Percentiles rank a stretch among this genome's conserved stretches.
Conservation (phyloP, 2,888 invertebrate species). For the Hermaeophaga mercurialis region DNA sequence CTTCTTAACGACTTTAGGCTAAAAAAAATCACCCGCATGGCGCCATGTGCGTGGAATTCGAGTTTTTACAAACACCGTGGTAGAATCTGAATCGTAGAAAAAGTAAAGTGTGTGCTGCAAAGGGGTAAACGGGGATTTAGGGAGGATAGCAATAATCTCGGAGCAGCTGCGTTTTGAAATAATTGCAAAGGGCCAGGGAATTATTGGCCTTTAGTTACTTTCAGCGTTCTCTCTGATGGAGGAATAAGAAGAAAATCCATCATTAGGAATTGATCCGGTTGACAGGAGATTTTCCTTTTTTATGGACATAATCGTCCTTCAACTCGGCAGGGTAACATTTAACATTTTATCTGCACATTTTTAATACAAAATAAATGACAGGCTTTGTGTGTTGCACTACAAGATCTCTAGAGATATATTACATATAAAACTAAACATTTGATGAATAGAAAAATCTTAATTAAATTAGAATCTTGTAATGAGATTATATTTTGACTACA, state of each 20-base stretch:
- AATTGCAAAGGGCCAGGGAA: constrained; percentile 45
- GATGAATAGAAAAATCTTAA: too few relatives aligned
- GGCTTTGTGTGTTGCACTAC: too few relatives aligned
- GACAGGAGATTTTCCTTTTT: constrained; percentile 35
- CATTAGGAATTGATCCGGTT: constrained; percentile 39
- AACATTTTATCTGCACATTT: too few relatives aligned
- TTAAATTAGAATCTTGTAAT: too few relatives aligned
- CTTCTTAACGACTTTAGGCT: constrained; percentile 17
- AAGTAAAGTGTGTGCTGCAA: constrained; percentile 1
- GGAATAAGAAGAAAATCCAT: constrained; percentile 37
- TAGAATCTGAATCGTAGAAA: constrained; percentile 24
- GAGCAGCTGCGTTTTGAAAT: constrained; percentile 46
- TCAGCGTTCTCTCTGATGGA: constrained; percentile 30
- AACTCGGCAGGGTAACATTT: too few relatives aligned
- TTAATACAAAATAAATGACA: too few relatives aligned
- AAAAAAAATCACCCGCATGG: constrained; percentile 27
- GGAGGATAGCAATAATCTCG: constrained; percentile 45
- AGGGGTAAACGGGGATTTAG: constrained; percentile 4
- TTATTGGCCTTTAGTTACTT: constrained; percentile 47
- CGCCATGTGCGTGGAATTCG: constrained; percentile 43
- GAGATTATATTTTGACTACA: too few relatives aligned
- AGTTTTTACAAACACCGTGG: constrained; percentile 26
- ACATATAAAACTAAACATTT: too few relatives aligned
- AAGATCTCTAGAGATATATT: too few relatives aligned
- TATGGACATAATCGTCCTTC: too few relatives aligned